These are phyloP conservation scores for Aphrocallistes beatrix DNA, from an alignment of 37 sponge, comb jelly and placozoan species.

Conservation along the genomic window DNA sequence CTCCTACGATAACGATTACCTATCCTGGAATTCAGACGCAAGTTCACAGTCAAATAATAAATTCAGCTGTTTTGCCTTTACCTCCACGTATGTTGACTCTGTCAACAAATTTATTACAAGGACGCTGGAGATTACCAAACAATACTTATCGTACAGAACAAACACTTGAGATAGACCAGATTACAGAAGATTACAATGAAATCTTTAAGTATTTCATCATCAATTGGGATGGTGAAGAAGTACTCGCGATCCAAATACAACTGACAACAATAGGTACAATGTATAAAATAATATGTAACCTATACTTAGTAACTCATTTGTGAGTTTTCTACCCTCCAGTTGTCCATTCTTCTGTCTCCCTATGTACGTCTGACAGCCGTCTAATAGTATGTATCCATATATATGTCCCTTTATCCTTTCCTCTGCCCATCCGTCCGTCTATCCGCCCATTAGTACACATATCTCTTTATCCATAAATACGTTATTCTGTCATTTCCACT, in stretches of 20 bases:
- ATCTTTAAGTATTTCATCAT: neutral
- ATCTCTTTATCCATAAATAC: too few relatives aligned
- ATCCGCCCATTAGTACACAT: too few relatives aligned
- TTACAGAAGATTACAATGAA: neutral
- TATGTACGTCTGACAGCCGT: too few relatives aligned
- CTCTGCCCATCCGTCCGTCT: too few relatives aligned
- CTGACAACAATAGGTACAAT: neutral
- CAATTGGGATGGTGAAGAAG: neutral
- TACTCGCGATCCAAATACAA: neutral
- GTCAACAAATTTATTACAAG: neutral
- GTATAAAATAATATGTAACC: too few relatives aligned
- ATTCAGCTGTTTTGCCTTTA: neutral
- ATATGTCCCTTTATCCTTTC: too few relatives aligned
- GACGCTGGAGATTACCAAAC: neutral
- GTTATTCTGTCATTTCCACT: too few relatives aligned
- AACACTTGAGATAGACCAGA: neutral
- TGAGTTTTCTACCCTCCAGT: too few relatives aligned
- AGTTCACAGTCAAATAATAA: neutral
- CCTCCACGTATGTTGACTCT: neutral
- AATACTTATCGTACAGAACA: neutral
- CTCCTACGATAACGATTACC: neutral
- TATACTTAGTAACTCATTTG: too few relatives aligned
- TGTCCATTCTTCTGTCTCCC: too few relatives aligned
- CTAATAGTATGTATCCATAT: too few relatives aligned
- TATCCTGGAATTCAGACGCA: neutral